phyloP scores from a whole-genome alignment of 2,113 vertebrate genomes.

The Corythoichthys intestinalis region DNA sequence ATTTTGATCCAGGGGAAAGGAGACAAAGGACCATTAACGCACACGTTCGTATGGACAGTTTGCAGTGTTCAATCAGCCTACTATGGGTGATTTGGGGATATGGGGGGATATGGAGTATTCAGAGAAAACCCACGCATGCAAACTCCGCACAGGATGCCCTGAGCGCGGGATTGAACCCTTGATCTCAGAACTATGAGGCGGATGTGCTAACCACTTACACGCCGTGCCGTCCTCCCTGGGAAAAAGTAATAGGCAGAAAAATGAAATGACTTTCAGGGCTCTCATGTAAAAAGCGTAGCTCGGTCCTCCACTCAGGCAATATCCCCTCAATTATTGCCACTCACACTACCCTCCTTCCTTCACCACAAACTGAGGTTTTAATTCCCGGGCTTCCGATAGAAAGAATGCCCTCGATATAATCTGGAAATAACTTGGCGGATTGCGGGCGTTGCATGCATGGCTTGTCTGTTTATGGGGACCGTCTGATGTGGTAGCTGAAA shows the following conservation, averaged over 20 bases:
- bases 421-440: constrained; percentile 50
- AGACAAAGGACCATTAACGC: too few species aligned
- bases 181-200: too few species aligned
- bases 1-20: constrained; percentile 43
- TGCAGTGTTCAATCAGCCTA: too few species aligned
- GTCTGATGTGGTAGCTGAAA: constrained; percentile 27
- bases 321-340: constrained; percentile 69
- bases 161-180: too few species aligned
- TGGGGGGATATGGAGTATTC: too few species aligned
- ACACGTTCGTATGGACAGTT: too few species aligned
- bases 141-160: too few species aligned
- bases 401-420: constrained; percentile 59
- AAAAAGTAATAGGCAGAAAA: constrained; percentile 72
- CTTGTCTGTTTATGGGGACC: constrained; percentile 13
- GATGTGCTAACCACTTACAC: too few species aligned
- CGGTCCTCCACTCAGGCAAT: constrained; percentile 63
- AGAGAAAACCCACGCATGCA: too few species aligned
- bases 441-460: neutral
- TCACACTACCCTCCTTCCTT: constrained; percentile 54
- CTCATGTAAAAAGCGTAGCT: constrained; percentile 61
- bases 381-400: constrained; percentile 56
- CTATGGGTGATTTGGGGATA: too few species aligned
- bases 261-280: constrained; percentile 69
- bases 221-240: too few species aligned
- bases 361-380: constrained; percentile 63